phyloP scores from a whole-genome alignment of 2,888 invertebrate genomes.

The Megaustenia siamemsis region DNA sequence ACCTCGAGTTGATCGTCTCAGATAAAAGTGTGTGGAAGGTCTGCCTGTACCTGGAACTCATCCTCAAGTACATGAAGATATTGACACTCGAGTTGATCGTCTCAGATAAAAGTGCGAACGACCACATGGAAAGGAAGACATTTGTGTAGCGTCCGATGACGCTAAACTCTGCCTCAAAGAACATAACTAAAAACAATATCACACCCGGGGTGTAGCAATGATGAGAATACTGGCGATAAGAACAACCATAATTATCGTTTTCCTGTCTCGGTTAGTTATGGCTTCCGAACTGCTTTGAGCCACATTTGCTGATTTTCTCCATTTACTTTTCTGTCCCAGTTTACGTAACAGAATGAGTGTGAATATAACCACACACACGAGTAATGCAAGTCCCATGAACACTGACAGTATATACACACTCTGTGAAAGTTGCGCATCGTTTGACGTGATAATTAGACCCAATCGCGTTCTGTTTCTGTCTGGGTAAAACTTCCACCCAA shows the following conservation, averaged over 20 bases:
- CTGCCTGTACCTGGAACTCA: no score
- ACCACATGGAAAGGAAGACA: no score
- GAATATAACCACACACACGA: not conserved
- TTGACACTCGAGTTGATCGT: no score
- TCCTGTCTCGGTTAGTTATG: not conserved
- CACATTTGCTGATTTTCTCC: not conserved
- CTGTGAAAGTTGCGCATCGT: not conserved
- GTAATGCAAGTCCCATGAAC: not conserved
- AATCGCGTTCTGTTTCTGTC: not conserved
- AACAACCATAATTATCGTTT: not conserved
- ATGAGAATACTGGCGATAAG: not conserved
- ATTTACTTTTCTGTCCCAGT: not conserved
- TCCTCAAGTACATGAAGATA: no score
- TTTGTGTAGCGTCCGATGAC: no score
- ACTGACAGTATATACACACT: not conserved
- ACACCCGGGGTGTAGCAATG: not conserved
- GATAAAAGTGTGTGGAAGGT: no score
- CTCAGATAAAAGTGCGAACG: no score
- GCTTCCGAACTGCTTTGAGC: not conserved
- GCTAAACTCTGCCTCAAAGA: not conserved
- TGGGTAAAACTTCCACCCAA: not conserved
- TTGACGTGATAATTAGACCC: not conserved
- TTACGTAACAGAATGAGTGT: not conserved
- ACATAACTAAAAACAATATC: not conserved
- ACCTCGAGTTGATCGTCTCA: no score